Evolutionary conservation across 2,113 vertebrate species (phyloP), one percentile per base, ranked within the genome.

Genomic region (Calcarius ornatus): DNA sequence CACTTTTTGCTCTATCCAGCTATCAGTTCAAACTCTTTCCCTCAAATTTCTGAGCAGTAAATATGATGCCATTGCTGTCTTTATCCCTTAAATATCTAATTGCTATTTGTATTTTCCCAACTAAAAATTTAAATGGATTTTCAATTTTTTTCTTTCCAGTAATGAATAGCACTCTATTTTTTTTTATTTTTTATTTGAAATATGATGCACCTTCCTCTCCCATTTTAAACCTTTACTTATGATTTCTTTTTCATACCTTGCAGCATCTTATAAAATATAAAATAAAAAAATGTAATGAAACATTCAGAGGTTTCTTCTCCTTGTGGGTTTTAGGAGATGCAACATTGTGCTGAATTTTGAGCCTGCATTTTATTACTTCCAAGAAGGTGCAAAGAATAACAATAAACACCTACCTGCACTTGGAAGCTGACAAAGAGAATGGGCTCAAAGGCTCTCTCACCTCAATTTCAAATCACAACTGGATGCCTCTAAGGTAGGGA

Each of bases 181-280:
- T 96, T 96, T 85, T 80, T 94, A 63, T 92, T 96, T 98, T 96
- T 91, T 80, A 66, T 96, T 97, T 94, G 35, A 91, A 59, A 24
- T 93, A 57, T 47, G 79, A 76, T 92, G 57, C 15, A 40, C 72
- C 43, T 89, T 86, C 50, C n/a, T 94, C 50, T 94, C 96, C 71
- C 72, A 93, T 95, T 97, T 96, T 97, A 78, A 96, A 93, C 60
- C 70, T 97, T 95, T 95, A 94, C 66, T 94, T 97, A 94, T 77
- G 94, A 96, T 97, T 97, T 96, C 90, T 88, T 90, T 90, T 97
- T 90, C 81, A 90, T 95, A 94, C 90, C 94, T 95, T 92, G 91
- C 50, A 97, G 96, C 92, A 91, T 78, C 93, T 97, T 96, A 98
- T 98, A 95, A 98, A 98, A 98, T 96, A 98, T 97, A 96, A 97